Evolutionary conservation across 2,113 vertebrate species (phyloP).

Genomic region (Petaurus breviceps): DNA sequence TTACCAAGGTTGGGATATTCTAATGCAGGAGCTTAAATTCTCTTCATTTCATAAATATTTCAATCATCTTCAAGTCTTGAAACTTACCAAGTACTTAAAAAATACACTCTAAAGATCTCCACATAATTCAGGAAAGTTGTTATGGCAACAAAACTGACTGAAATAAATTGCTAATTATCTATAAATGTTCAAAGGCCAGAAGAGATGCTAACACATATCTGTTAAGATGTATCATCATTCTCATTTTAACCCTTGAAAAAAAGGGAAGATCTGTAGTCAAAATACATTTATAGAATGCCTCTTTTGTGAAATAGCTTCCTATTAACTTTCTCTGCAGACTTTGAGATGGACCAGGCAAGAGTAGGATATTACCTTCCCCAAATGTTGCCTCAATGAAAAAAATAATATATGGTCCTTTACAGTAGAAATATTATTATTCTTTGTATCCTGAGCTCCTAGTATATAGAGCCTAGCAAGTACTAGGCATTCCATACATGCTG

Average conservation of each 20-base stretch:
- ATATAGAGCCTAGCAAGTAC: neutral
- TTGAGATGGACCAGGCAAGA: neutral
- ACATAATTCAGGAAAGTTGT: constrained; percentile 23
- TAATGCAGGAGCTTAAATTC: constrained; percentile 20
- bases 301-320: neutral
- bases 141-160: neutral
- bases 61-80: constrained; percentile 3
- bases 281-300: neutral
- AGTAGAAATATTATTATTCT: neutral
- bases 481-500: neutral
- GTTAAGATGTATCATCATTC: constrained; percentile 4
- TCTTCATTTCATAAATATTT: constrained; percentile 47
- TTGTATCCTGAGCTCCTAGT: neutral
- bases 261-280: neutral
- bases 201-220: neutral
- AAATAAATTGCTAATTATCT: neutral
- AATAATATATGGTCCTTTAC: neutral
- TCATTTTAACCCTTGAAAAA: neutral
- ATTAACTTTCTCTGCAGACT: neutral
- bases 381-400: no score
- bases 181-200: neutral
- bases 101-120: neutral
- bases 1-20: constrained; percentile 8
- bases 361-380: neutral
- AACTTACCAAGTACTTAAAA: neutral